Evolutionary conservation across 2,113 vertebrate genomes (phyloP).

Genomic region (Microcebus ravelobensis): DNA sequence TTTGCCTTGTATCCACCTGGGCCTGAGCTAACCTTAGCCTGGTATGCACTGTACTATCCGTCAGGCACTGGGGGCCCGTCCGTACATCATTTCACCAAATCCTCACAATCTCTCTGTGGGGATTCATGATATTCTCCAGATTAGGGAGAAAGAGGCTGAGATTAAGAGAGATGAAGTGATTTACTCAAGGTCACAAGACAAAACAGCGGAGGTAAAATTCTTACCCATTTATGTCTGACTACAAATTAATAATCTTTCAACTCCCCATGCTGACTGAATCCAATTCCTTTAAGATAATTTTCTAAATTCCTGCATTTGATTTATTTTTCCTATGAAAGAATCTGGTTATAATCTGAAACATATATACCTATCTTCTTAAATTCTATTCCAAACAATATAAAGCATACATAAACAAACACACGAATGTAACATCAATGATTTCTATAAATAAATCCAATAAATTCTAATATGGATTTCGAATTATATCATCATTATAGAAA

Average conservation of each 20-base stretch:
- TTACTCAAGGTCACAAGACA: not conserved
- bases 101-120: not conserved
- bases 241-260: not conserved
- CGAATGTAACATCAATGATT: not conserved
- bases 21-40: not conserved
- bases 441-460: not conserved
- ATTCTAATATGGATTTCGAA: not conserved
- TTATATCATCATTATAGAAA: not conserved
- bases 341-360: constrained; percentile 27
- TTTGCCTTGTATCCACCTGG: not conserved
- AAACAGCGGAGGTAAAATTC: not conserved
- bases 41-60: not conserved
- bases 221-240: not conserved
- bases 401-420: not conserved
- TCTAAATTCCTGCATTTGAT: not conserved
- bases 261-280: not conserved
- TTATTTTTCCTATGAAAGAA: constrained; percentile 14
- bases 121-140: not conserved
- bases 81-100: not conserved
- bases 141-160: not conserved
- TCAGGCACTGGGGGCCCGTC: not conserved
- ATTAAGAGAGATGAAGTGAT: not conserved
- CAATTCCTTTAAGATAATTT: constrained; percentile 32
- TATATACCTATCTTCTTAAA: not conserved
- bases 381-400: constrained; percentile 14